These are phyloP conservation scores for Bergia sp. DNA, from an alignment of 92 coral and sea anemone genomes.

Conservation along the genomic window DNA sequence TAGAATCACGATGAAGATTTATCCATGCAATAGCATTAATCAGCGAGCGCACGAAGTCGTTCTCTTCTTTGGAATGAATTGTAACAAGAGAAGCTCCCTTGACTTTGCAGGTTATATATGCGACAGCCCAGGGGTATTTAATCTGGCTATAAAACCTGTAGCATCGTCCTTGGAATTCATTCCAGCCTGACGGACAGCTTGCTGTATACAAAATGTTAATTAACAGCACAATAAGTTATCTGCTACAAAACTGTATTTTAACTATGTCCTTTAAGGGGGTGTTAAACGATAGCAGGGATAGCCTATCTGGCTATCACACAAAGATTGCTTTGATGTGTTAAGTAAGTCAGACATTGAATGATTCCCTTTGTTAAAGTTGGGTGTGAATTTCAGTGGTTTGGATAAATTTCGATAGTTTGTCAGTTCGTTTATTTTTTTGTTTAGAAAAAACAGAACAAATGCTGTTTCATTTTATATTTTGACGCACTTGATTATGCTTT, in stretches of 20 bases:
- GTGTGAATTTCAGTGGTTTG: neutral
- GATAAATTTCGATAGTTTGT: neutral
- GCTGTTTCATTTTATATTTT: neutral
- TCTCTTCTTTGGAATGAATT: constrained; percentile 3
- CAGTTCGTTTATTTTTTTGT: neutral
- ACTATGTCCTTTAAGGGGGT: neutral
- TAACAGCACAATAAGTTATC: constrained; percentile 16
- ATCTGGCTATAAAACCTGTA: neutral
- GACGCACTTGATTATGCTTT: neutral
- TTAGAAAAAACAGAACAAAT: neutral
- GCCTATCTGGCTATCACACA: neutral
- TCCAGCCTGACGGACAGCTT: constrained; percentile 16
- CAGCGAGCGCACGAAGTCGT: neutral
- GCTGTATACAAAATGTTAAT: neutral
- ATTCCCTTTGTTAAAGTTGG: neutral
- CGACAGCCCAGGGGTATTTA: neutral
- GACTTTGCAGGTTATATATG: neutral
- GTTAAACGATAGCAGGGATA: neutral
- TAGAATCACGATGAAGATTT: neutral
- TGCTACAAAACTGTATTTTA: neutral
- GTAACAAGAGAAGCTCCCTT: neutral
- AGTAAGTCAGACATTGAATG: neutral
- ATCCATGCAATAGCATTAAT: neutral
- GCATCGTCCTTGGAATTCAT: neutral
- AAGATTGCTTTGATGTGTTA: neutral